Conservation (phyloP, 2,113 vertebrate species). For the Carettochelys insculpta region DNA sequence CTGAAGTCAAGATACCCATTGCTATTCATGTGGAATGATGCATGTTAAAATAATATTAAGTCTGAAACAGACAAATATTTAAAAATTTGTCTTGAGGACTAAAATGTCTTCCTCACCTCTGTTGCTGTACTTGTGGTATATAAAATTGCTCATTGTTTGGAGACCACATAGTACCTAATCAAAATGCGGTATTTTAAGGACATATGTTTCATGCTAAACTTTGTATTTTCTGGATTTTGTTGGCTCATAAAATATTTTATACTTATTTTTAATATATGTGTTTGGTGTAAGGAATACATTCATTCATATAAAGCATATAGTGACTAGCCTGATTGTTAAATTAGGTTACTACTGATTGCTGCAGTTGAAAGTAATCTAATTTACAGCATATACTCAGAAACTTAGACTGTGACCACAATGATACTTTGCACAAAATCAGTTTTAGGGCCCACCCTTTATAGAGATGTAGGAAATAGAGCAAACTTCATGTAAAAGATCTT, state of each 20-base stretch:
- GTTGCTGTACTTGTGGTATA: background rate
- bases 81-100: background rate
- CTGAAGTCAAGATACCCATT: background rate
- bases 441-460: background rate
- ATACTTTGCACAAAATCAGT: background rate
- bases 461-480: background rate
- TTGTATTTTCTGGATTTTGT: background rate
- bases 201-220: background rate
- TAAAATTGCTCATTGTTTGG: background rate
- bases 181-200: background rate
- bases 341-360: fast-evolving
- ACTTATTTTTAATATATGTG: fast-evolving
- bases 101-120: background rate
- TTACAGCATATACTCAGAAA: background rate
- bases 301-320: fast-evolving
- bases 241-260: background rate
- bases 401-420: background rate
- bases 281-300: background rate
- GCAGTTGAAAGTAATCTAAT: background rate
- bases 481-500: background rate
- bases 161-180: background rate
- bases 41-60: background rate
- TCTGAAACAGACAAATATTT: background rate
- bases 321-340: background rate
- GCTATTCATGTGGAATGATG: background rate